Conservation (phyloP, 2,113 vertebrate genomes). For the Calypte anna region DNA sequence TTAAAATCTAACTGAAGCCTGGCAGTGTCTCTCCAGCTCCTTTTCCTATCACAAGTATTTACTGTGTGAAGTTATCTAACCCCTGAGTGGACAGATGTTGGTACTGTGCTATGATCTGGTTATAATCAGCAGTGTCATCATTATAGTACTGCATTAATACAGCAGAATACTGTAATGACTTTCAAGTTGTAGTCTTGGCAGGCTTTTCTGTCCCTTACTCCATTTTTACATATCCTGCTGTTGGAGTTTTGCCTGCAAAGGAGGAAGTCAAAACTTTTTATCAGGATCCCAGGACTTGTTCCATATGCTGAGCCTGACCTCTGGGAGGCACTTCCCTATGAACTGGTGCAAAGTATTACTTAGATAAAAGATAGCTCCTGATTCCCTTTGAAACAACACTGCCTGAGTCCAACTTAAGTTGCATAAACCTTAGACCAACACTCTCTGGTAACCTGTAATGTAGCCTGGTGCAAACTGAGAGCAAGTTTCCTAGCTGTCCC, state of each 20-base stretch:
- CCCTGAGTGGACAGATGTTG: neutral
- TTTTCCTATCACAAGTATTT: neutral
- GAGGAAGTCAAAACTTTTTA: constrained; percentile 8
- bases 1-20: constrained; percentile 2
- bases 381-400: neutral
- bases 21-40: constrained; percentile 11
- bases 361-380: neutral
- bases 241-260: constrained; percentile 14
- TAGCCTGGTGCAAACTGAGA: neutral
- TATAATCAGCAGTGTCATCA: neutral
- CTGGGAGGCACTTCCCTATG: neutral
- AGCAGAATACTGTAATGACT: neutral
- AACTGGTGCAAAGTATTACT: neutral
- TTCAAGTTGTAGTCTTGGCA: constrained; percentile 9
- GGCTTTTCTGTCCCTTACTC: neutral
- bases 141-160: neutral
- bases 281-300: neutral
- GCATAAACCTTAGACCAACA: neutral
- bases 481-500: neutral
- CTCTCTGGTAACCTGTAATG: neutral
- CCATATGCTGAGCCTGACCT: constrained; percentile 37
- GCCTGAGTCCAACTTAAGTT: neutral
- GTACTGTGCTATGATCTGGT: neutral
- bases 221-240: neutral
- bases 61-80: neutral